Base-by-base conservation (phyloP, 2,797 vertebrate species). In the Micropoecilia bifurca region DNA sequence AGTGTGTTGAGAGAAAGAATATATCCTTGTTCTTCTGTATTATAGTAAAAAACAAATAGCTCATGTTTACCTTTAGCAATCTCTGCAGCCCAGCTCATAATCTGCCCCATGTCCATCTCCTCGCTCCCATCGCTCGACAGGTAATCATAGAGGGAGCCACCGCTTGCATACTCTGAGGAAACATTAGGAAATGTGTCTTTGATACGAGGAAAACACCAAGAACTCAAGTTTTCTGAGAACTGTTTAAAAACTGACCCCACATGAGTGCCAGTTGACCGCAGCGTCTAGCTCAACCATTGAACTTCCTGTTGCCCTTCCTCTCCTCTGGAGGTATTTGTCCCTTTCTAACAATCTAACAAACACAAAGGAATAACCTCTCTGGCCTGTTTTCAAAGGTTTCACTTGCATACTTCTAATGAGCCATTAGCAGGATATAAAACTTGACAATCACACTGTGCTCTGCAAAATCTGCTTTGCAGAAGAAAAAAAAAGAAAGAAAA, bases 71-170 rank as follows among this genome's bases (percentile, higher is more conserved):
- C 99, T 98, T 97, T 99, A 84, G 98, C 99, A 55, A 99, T 99
- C 79, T 99, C 97, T 68, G 95, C 97, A 89, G 98, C 97, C 99
- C 98, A 99, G 1, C 97, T 98, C 98, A 99, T 99, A 80, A 99
- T 97, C 83, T 99, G 98, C 53, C 96, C 96, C 96, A 99, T 98
- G 91, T 99, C 97, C 97, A 99, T 99, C 77, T 97, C 95, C 89
- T 99, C 97, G 86, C 99, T 99, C 90, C 96, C 95, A 61, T 95
- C 96, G 83, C 98, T 99, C 88, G 98, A 98, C 93, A 99, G 97
- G 92, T 98, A 99, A 86, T 99, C 98, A 82, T 97, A 99, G 43
- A 99, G 90, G 3, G 97, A 98, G 39, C 98, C 99, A 45, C 97
- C 94, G 46, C 97, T 96, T 71, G 99, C 98, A 88, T 98, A 99